Evolutionary conservation across 2,797 vertebrate genomes (phyloP), one percentile per base, ranked within the genome.

Genomic region (Moxostoma hubbsi): DNA sequence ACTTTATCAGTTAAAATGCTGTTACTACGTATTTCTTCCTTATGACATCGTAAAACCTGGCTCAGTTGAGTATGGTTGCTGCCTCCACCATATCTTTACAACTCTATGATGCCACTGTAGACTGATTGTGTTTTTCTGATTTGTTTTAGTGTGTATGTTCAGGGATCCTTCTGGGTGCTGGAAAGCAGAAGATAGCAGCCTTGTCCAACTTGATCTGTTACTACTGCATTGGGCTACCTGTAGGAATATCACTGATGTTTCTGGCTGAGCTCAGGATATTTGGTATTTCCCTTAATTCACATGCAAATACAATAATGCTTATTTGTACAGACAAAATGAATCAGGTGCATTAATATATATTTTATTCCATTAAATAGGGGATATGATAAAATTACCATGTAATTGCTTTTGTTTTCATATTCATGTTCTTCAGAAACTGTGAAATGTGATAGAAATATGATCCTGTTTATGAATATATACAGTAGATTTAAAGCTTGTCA

Each of bases 131-230:
- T 80, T 4, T 75, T 8, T 77, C 1, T 75, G 13, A 86, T 82
- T 49, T 77, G 4, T 71, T 84, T 50, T 89, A 98, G 97, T 95
- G 93, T 0, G 95, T 96, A 0, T 93, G 94, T 2, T 89, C 95
- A 0, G 98, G 97, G 0, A 92, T 98, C 79, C 90, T 98, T 77
- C 79, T 97, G 6, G 97, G 97, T 47, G 84, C 91, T 0, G 97
- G 97, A 15, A 95, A 95, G 86, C 97, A 98, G 93, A 98, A 96
- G 92, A 86, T 96, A 8, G 96, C 96, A 0, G 96, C 97, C 7
- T 51, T 96, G 0, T 88, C 94, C 79, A 97, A 96, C 5, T 86
- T 97, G 9, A n/a, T 98, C 0, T 88, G 89, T 0, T 98, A 96
- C 87, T 98, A 98, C 1, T 79, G 78, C 81, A 69, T 99, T 0